Evolutionary conservation across 2,888 invertebrate genomes (phyloP).

Genomic region (Aphodius sticticus): DNA sequence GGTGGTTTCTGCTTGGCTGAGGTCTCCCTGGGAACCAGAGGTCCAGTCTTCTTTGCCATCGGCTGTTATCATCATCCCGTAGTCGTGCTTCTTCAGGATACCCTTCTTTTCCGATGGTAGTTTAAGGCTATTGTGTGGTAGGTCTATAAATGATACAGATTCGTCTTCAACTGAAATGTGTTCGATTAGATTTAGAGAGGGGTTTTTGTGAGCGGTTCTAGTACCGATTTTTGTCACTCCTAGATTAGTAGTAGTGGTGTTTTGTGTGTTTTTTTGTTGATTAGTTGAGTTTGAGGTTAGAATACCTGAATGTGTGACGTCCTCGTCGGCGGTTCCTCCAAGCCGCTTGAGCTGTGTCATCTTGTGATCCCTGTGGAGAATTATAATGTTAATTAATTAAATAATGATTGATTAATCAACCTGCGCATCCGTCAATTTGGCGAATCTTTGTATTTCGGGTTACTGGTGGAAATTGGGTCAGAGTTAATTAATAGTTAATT

Average conservation of each 20-base stretch:
- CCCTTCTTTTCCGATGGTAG: slow-evolving; percentile 89
- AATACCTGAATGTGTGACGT: slow-evolving; percentile 78
- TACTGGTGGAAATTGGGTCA: too few species aligned
- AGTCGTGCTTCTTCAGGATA: slow-evolving; percentile 86
- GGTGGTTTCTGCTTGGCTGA: slow-evolving; percentile 66
- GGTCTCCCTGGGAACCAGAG: slow-evolving; percentile 70
- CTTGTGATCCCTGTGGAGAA: slow-evolving; percentile 77
- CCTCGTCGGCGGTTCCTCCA: slow-evolving; percentile 74
- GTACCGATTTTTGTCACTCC: neutral
- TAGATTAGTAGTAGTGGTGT: neutral
- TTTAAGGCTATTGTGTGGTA: slow-evolving; percentile 78
- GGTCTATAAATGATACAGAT: slow-evolving; percentile 82
- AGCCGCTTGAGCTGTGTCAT: slow-evolving; percentile 78
- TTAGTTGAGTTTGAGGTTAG: neutral
- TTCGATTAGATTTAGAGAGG: neutral
- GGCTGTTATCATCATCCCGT: slow-evolving; percentile 74
- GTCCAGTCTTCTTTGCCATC: slow-evolving; percentile 80
- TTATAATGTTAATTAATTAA: slow-evolving; percentile 34
- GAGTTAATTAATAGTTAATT: too few species aligned
- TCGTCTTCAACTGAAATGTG: slow-evolving; percentile 73
- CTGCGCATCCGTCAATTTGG: too few species aligned
- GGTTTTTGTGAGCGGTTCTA: neutral
- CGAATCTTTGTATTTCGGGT: too few species aligned
- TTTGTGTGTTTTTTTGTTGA: neutral
- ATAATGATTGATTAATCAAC: neutral